These are phyloP conservation scores for Sorex maritimensis DNA, from an alignment of 2,797 vertebrate species.

Conservation along the genomic window DNA sequence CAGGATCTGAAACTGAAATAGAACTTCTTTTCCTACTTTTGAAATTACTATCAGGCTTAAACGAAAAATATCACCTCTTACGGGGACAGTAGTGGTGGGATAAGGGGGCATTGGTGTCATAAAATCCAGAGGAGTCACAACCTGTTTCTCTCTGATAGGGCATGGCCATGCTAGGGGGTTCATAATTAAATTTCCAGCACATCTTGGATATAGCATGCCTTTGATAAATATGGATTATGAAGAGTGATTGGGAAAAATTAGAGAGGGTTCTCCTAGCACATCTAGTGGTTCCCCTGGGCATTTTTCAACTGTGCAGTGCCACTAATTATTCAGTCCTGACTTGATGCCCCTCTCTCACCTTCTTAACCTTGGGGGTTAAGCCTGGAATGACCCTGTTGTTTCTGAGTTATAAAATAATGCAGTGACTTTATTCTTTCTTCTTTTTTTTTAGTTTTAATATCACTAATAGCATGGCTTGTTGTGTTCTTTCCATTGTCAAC, in stretches of 20 bases:
- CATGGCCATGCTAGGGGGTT: neutral
- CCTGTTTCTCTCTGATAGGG: too few relatives aligned
- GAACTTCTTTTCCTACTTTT: conserved; percentile 18
- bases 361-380: neutral
- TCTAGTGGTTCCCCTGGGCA: neutral
- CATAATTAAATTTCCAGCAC: neutral
- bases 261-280: neutral
- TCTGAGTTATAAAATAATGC: neutral
- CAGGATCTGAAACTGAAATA: neutral
- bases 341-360: neutral
- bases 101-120: neutral
- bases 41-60: neutral
- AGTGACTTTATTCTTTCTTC: too few relatives aligned
- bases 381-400: neutral
- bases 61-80: neutral
- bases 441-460: too few relatives aligned
- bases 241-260: neutral
- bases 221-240: conserved; percentile 38
- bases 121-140: neutral
- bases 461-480: neutral
- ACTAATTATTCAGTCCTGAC: neutral
- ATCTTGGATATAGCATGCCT: neutral
- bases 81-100: too few relatives aligned
- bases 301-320: neutral
- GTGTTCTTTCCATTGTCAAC: neutral